Evolutionary conservation across 1,140 invertebrate genomes (phyloP).

Genomic region (Zaprionus ornatus): DNA sequence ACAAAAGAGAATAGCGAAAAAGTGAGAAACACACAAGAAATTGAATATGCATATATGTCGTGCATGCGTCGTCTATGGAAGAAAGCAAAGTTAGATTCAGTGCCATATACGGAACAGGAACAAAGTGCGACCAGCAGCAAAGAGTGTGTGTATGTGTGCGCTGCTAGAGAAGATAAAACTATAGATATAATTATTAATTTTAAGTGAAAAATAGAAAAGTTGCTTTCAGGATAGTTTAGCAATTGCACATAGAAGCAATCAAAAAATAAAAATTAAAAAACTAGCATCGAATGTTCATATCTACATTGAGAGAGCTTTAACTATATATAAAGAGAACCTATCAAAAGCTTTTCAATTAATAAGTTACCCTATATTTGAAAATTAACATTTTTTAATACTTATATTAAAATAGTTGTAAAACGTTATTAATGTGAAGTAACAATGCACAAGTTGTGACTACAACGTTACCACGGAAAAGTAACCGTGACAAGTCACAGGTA

Average conservation of each 20-base stretch:
- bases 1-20: background rate
- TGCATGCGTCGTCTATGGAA: constrained; percentile 15
- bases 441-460: constrained; percentile 7
- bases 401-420: background rate
- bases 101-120: constrained; percentile 26
- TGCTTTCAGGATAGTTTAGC: background rate
- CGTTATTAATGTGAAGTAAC: background rate
- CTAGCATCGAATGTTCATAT: background rate
- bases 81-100: constrained; percentile 7
- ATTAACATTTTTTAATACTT: background rate
- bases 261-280: background rate
- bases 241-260: background rate
- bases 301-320: background rate
- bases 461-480: constrained; percentile 5
- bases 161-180: constrained; percentile 16
- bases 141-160: constrained; percentile 24
- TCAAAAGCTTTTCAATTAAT: background rate
- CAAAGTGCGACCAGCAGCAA: constrained; percentile 32
- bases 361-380: background rate
- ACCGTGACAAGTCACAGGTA: constrained; percentile 14
- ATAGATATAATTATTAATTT: background rate
- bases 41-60: constrained; percentile 19
- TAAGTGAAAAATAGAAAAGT: background rate
- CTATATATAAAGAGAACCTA: background rate
- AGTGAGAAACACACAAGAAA: constrained; percentile 37